Conservation (phyloP, 2,113 vertebrate genomes). For the Tretioscincus oriximinensis region DNA sequence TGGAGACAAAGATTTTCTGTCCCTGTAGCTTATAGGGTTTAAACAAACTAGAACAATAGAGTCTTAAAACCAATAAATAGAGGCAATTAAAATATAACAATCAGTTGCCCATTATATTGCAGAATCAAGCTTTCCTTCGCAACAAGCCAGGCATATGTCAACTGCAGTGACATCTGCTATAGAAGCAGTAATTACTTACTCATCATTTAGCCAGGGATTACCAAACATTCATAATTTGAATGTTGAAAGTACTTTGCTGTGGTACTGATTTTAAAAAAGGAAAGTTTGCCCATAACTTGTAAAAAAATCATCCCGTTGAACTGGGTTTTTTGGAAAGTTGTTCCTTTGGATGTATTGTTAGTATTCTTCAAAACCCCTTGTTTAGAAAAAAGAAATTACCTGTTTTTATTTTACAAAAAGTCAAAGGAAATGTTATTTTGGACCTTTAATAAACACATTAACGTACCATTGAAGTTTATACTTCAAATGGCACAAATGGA, state of each 20-base stretch:
- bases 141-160: not conserved
- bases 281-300: not conserved
- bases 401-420: not conserved
- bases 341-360: not conserved
- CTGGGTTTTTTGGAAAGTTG: not conserved
- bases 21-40: too few relatives aligned
- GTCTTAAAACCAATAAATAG: too few relatives aligned
- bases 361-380: not conserved
- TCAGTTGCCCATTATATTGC: too few relatives aligned
- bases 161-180: not conserved
- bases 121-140: not conserved
- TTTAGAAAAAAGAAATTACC: constrained; percentile 1
- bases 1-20: too few relatives aligned
- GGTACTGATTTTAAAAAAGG: not conserved
- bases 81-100: too few relatives aligned
- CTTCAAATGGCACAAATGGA: not conserved
- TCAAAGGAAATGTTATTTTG: constrained; percentile 1
- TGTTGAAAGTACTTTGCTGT: not conserved
- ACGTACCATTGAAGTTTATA: not conserved
- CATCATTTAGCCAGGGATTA: not conserved
- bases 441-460: constrained; percentile 6
- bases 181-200: not conserved
- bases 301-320: not conserved
- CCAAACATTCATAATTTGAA: not conserved
- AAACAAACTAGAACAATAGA: too few relatives aligned